Base-by-base conservation (phyloP, 2,888 invertebrate genomes). In the Xestobium rufovillosum region DNA sequence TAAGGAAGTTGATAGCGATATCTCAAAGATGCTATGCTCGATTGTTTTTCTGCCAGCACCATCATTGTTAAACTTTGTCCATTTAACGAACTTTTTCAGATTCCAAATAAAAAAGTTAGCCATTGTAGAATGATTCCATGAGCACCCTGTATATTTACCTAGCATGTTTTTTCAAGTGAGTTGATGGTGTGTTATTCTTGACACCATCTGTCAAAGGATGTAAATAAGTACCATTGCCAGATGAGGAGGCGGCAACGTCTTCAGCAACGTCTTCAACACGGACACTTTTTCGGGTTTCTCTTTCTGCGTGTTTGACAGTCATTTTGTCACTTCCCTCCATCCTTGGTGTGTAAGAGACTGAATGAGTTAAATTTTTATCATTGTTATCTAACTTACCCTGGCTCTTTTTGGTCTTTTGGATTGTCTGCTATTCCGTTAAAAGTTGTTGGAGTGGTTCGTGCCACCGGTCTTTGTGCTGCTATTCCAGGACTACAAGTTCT, bases 401-500 rank as follows among this genome's bases (percentile, higher is more conserved):
- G 70, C 52, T 73, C 73, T 26, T 63, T 57, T 39, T 59, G 59
- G 6, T 72, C 71, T 48, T 65, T 67, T 14, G 73, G 72, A 47
- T 69, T 68, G 47, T 71, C 65, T 23, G 64, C 75, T 28, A 68
- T 63, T 14, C 83, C 77, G 47, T 80, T 77, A 14, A 82, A 86
- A 61, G 90, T 90, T 58, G 83, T 81, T 25, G 87, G 83, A 28
- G 86, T 85, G 4, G 83, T 82, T 37, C 80, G 83, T 31, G 80
- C 81, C 15, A 82, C 78, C 44, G 84, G 80, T 25, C 80, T 83
- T 35, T 75, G 73, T 14, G 83, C 78, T 64, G 85, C 83, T 48
- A 86, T 78, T 47, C 85, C 90, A 49, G 88, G 87, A 31, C 90
- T 89, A 64, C 85, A 89, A 46, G 84, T 87, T 50, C 87, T 74